Evolutionary conservation across 2,888 invertebrate species (phyloP), one percentile per base, ranked within the genome.

Genomic region (Trissonchulus latispiculum): DNA sequence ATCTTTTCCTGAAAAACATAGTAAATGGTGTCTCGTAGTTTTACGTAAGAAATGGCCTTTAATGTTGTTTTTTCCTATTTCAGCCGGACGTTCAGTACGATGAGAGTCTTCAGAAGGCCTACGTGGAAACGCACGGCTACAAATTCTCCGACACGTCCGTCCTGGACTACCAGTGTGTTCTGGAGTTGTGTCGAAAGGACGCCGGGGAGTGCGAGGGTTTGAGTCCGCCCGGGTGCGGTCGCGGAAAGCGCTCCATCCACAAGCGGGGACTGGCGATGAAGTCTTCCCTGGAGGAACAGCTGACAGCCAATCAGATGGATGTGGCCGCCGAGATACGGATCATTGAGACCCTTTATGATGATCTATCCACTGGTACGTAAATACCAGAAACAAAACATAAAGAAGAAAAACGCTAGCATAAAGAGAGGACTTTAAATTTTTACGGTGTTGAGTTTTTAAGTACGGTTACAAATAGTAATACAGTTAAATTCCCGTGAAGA

Each of bases 51-150:
- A n/a, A n/a, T n/a, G n/a, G n/a, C n/a, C n/a, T n/a, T n/a, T n/a
- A n/a, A n/a, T n/a, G n/a, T n/a, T n/a, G n/a, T n/a, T n/a, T n/a
- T 48, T 48, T 48, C 8, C 23, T 48, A 23, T 48, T 48, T 48
- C 79, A 80, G 72, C 78, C 80, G 23, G 80, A 80, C 74, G 75
- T 77, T 15, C 75, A 74, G 1, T 80, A 80, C 73, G 75, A 77
- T 31, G 31, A 70, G 31, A 75, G 75, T n/a, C 73, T 72, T 28
- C 78, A 75, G 37, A 72, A 71, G 74, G 80, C 80, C 15, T 74
- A 66, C 61, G 79, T 78, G 18, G 80, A 80, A 67, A 80, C 80
- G 3, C 80, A 74, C 48, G 80, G 80, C 62, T 80, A 80, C 76
- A 80, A 80, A 70, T 80, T 80, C 75, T 78, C 78, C 66, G 79